Percentiles rank a stretch among this genome's conserved stretches.
Conservation (phyloP, 35 echinoderm and acorn worm genomes). For the Heliocidaris tuberculata region DNA sequence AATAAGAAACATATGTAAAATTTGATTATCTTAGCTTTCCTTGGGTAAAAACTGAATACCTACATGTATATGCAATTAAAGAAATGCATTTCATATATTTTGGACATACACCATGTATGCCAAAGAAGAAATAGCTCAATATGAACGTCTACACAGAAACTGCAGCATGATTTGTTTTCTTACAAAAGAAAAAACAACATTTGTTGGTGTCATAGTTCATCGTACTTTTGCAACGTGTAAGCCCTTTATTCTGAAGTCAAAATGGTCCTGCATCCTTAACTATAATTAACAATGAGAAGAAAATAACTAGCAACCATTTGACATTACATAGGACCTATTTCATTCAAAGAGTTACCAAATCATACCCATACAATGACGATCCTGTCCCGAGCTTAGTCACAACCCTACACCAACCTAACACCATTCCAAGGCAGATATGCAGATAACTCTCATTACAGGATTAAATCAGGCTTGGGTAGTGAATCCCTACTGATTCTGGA, state of each 20-base stretch:
- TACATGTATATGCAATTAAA: no score
- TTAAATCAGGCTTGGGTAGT: neutral
- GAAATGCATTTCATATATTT: no score
- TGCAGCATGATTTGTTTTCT: neutral
- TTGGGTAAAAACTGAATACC: neutral
- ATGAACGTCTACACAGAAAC: neutral
- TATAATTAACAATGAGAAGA: neutral
- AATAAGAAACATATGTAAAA: neutral
- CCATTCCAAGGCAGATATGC: neutral
- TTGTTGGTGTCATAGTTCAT: neutral
- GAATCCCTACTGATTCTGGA: neutral
- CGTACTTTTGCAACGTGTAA: neutral
- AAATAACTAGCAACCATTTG: neutral
- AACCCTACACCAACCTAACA: neutral
- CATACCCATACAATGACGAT: neutral
- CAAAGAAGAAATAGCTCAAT: neutral
- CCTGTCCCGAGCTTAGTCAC: neutral
- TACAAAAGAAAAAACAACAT: neutral
- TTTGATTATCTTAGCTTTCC: neutral
- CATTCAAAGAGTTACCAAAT: neutral
- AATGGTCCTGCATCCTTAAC: neutral
- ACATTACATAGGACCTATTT: neutral
- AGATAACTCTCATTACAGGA: constrained; percentile 1
- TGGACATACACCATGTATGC: no score
- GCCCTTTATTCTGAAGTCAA: neutral